Evolutionary conservation across 2,888 invertebrate genomes (phyloP), one percentile per base, ranked within the genome.

Genomic region (Fragum whitleyi): DNA sequence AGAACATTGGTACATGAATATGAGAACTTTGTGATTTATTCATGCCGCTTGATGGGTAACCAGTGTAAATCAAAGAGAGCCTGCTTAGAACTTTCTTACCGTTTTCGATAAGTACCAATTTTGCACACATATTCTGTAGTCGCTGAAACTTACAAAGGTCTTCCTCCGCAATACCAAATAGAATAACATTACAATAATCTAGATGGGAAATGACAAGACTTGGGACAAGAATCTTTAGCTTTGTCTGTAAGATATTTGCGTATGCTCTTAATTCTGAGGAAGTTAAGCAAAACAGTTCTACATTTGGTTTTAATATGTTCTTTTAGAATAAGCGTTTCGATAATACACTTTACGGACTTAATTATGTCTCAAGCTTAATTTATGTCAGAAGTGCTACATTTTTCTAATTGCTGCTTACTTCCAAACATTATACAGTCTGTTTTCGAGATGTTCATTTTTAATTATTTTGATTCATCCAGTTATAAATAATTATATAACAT

Each of bases 361-460:
- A 59, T 59, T 26, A 26, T 59, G 5, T 59, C 28, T 1, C 59
- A 0, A 28, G 28, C 28, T 26, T 14, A 6, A 28, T 26, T 28
- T 6, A 59, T 59, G 23, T 16, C 28, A 47, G 29, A 42, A 14
- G 72, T 73, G n/a, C 26, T 28, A 61, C 62, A 73, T 62, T 61
- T 61, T n/a, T n/a, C 21, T n/a, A 73, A 29, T 32, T 68, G 55
- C 23, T 55, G 36, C 5, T 32, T 68, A 39, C 23, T 55, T 21
- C 5, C n/a, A 67, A 39, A 42, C 23, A 67, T 28, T 26, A 68
- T 68, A 39, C 26, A 70, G 32, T 69, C 68, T 6, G 75, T 75
- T 29, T 75, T 75, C 47, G 70, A 55, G 23, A 62, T 53, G 28
- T 68, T 77, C 73, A 73, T 73, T 73, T 77, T 73, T 29, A 62